Evolutionary conservation across 2,113 vertebrate species (phyloP), one percentile per base, ranked within the genome.

Genomic region (Cyanoramphus novaezelandiae): DNA sequence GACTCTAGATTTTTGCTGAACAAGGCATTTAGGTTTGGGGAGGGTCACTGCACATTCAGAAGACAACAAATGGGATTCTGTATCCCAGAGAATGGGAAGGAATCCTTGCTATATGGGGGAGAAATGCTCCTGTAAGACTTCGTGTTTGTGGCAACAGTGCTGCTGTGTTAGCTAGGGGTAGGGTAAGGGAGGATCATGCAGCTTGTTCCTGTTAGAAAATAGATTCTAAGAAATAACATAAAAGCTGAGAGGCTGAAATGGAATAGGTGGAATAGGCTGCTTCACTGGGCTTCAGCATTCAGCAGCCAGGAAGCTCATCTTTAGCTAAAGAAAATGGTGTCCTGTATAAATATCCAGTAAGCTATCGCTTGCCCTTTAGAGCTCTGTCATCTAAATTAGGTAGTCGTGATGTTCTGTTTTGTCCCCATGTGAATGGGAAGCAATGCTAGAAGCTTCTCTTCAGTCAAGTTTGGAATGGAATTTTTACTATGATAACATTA

Each of bases 361-460:
- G 25, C 7, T 17, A 1, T 69, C 28, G 0, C 31, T 63, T 49
- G 10, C 0, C 0, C 9, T 33, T 81, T 23, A 24, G 57, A 77
- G 33, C 5, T 63, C 0, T 33, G 8, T 14, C 20, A 4, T 37
- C 8, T 13, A 4, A 8, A 11, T 28, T 11, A 64, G 8, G 13
- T 72, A 49, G 10, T 44, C 1, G 1, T 25, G 37, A 37, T n/a
- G 23, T 47, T 44, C 13, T 35, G 15, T 9, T 65, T 47, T 72
- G 67, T 77, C 17, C 33, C 47, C 16, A 3, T 47, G 25, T 5
- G 33, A 86, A 12, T 24, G 37, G 15, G 50, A 60, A 27, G 21
- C 46, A 3, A 6, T 72, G 41, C 23, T 10, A 16, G 47, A 67
- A 71, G 43, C 39, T 85, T 65, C 35, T 55, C 55, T 76, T 80